Base-by-base conservation (phyloP, 2,888 invertebrate species). In the Perizoma affinitatum region DNA sequence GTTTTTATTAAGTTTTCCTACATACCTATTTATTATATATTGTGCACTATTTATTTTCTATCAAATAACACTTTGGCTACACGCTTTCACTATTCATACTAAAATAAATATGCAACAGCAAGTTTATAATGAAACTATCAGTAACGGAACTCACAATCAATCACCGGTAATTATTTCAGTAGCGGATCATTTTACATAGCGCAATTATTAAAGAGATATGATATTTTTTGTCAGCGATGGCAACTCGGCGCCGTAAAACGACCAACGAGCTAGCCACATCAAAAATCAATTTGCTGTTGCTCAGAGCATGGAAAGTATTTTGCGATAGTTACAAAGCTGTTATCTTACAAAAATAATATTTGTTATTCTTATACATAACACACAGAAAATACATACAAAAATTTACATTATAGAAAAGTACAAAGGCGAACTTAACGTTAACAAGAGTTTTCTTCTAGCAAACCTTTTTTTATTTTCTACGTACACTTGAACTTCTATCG, bases 271-370 rank as follows among this genome's bases (percentile, higher is more conserved):
- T 60, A 75, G 75, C 74, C 78, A 83, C 86, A 88, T 88, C 84
- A 88, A 86, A 87, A 88, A 87, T 86, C 86, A 84, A 88, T 89
- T 89, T 87, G 81, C 82, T 60, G 47, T 11, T 54, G 35, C 38
- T 43, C 48, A 51, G 52, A 58, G 58, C n/a, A 59, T 41, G 41
- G 54, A 53, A 52, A 52, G 2, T 10, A n/a, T 48, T 6, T 45
- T 45, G 22, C 11, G 43, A 6, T 45, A 22, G 22, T 33, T 33
- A 46, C 35, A 35, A 46, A n/a, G 33, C 38, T 38, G 0, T 1
- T 38, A 38, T 38, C 7, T 38, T 5, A 38, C 7, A 5, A 0
- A 38, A 7, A 6, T 5, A 38, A 38, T 38, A 0, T 38, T 1
- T 7, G 0, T 7, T 38, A 38, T 38, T 38, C 38, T 38, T 38